Conservation (phyloP, 2,888 invertebrate species). For the Andrena dorsata region DNA sequence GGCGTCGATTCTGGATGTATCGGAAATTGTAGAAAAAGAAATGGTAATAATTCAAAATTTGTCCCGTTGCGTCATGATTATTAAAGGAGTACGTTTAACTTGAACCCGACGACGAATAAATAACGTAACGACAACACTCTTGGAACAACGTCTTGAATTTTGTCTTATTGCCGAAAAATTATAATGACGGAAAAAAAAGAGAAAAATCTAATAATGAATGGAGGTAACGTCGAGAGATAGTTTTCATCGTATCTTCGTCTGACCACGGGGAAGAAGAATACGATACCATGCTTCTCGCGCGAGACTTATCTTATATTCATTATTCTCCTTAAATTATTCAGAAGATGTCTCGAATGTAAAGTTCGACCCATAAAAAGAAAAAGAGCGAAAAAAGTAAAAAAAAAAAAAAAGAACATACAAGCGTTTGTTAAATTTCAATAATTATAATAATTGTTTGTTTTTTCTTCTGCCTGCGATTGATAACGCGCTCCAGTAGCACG, state of each 20-base stretch:
- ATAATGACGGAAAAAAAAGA: slow-evolving; percentile 55
- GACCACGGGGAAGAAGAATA: slow-evolving; percentile 60
- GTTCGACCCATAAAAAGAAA: not conserved
- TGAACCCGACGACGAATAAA: slow-evolving; percentile 54
- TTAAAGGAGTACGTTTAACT: slow-evolving; percentile 62
- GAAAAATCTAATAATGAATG: slow-evolving; percentile 75
- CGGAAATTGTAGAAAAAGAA: slow-evolving; percentile 69
- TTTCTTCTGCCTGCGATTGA: slow-evolving; percentile 18
- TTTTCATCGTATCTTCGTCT: slow-evolving; percentile 33
- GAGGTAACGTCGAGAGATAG: slow-evolving; percentile 74
- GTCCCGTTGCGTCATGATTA: slow-evolving; percentile 71
- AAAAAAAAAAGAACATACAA: slow-evolving; percentile 37
- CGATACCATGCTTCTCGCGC: slow-evolving; percentile 72
- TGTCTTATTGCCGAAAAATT: slow-evolving; percentile 74
- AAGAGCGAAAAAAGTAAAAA: slow-evolving; percentile 12
- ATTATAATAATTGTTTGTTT: slow-evolving; percentile 29
- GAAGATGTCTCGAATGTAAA: slow-evolving; percentile 32
- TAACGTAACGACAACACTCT: slow-evolving; percentile 31
- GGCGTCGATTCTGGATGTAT: slow-evolving; percentile 56
- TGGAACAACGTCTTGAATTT: slow-evolving; percentile 75
- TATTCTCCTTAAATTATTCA: slow-evolving; percentile 64
- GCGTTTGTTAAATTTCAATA: slow-evolving; percentile 45
- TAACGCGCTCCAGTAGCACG: slow-evolving; percentile 21
- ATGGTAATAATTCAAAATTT: slow-evolving; percentile 78
- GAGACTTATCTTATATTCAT: slow-evolving; percentile 77